Conservation (phyloP, 2,113 vertebrate genomes). For the Caranx ignobilis region DNA sequence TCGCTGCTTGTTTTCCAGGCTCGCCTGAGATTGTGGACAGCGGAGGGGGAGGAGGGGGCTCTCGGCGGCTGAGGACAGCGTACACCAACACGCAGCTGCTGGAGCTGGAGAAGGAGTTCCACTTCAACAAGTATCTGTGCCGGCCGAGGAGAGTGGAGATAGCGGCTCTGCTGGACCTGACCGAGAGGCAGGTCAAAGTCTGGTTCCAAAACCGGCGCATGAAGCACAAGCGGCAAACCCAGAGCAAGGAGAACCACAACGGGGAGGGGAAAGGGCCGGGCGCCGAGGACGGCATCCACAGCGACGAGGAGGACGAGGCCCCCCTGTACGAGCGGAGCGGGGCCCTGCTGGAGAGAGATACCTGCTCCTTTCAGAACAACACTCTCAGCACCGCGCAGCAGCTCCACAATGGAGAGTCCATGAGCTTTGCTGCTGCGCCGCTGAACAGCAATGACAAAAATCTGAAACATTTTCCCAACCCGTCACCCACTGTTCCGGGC, state of each 20-base stretch:
- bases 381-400: slow-evolving; percentile 89
- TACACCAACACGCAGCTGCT: slow-evolving; percentile 99
- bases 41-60: slow-evolving; percentile 86
- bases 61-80: slow-evolving; percentile 95
- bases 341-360: slow-evolving; percentile 95
- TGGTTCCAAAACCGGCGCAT: slow-evolving; percentile 99
- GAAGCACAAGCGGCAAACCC: slow-evolving; percentile 99
- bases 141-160: slow-evolving; percentile 97
- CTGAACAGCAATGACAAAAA: slow-evolving; percentile 99
- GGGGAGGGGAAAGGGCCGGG: slow-evolving; percentile 88
- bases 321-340: slow-evolving; percentile 93
- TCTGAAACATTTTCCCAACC: slow-evolving; percentile 99
- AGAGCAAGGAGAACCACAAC: slow-evolving; percentile 98
- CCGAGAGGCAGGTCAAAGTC: slow-evolving; percentile 98
- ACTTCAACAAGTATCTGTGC: slow-evolving; percentile 99
- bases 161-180: slow-evolving; percentile 96
- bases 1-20: slow-evolving; percentile 88
- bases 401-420: slow-evolving; percentile 93
- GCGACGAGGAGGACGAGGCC: slow-evolving; percentile 94
- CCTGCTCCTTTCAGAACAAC: slow-evolving; percentile 95
- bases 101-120: slow-evolving; percentile 99
- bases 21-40: slow-evolving; percentile 93
- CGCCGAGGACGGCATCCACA: slow-evolving; percentile 90
- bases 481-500: slow-evolving; percentile 98
- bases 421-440: slow-evolving; percentile 92